Evolutionary conservation across 1,140 invertebrate species (phyloP).

Genomic region (Meloidogyne hapla): DNA sequence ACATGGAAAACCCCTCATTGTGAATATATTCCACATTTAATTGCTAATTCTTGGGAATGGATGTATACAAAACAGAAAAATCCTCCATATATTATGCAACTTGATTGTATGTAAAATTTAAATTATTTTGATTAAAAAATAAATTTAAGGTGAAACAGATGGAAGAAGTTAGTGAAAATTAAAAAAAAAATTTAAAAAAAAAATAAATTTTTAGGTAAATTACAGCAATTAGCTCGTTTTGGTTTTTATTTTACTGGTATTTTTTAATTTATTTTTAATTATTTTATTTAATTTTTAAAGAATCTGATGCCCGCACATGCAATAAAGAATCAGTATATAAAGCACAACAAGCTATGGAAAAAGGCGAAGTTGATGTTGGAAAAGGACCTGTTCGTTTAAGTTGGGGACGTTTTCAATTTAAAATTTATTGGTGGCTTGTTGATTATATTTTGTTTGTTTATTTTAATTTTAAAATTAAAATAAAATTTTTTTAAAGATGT

Average conservation of each 20-base stretch:
- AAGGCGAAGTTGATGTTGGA: constrained; percentile 35
- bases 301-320: constrained; percentile 59
- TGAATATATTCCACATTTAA: constrained; percentile 59
- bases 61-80: constrained; percentile 61
- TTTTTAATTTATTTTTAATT: background rate
- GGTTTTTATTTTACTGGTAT: constrained; percentile 60
- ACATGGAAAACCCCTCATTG: constrained; percentile 56
- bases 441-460: constrained; percentile 39
- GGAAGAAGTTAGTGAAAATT: constrained; percentile 42
- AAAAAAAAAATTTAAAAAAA: background rate
- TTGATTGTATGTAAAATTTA: constrained; percentile 51
- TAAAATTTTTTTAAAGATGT: constrained; percentile 38
- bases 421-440: constrained; percentile 60
- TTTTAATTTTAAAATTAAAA: background rate
- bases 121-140: background rate
- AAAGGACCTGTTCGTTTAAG: constrained; percentile 36
- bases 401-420: constrained; percentile 62
- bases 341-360: constrained; percentile 47
- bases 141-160: constrained; percentile 53
- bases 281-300: background rate
- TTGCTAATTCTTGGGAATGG: constrained; percentile 62
- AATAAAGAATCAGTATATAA: constrained; percentile 35
- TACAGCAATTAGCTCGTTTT: constrained; percentile 60
- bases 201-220: constrained; percentile 32
- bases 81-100: constrained; percentile 57